Evolutionary conservation across 2,113 vertebrate species (phyloP).

Genomic region (Myanophis thanlyinensis): DNA sequence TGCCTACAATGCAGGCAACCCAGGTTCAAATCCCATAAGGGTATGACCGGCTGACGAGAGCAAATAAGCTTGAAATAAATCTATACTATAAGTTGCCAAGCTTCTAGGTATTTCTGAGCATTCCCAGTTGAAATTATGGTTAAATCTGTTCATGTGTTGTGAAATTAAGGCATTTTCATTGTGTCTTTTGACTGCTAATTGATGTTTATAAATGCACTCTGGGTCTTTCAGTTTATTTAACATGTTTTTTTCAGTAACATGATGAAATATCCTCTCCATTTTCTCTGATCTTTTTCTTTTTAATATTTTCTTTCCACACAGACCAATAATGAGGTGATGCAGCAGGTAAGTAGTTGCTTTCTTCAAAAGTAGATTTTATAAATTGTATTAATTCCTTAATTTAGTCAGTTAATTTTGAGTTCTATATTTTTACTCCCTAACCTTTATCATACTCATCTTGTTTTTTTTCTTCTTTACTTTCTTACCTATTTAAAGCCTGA

Average conservation of each 20-base stretch:
- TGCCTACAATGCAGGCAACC: too few species aligned
- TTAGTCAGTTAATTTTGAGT: conserved; percentile 43
- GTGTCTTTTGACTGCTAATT: neutral
- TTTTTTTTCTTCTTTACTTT: conserved; percentile 73
- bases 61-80: too few species aligned
- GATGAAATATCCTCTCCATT: neutral
- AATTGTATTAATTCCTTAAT: conserved; percentile 41
- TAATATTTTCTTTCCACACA: conserved; percentile 58
- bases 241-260: neutral
- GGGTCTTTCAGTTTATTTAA: neutral
- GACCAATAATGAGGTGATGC: conserved; percentile 81
- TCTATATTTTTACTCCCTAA: conserved; percentile 72
- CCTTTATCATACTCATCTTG: conserved; percentile 76
- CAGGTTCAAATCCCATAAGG: too few species aligned
- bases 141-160: neutral
- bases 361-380: conserved; percentile 25
- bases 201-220: neutral
- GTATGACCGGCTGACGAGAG: too few species aligned
- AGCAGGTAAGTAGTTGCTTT: conserved; percentile 83
- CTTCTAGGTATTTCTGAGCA: neutral
- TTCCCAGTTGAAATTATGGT: neutral
- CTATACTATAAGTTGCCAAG: neutral
- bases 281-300: conserved; percentile 23
- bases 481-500: conserved; percentile 78
- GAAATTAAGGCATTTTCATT: neutral